Evolutionary conservation across 2,888 invertebrate species (phyloP).

Genomic region (Panzeria rudis): DNA sequence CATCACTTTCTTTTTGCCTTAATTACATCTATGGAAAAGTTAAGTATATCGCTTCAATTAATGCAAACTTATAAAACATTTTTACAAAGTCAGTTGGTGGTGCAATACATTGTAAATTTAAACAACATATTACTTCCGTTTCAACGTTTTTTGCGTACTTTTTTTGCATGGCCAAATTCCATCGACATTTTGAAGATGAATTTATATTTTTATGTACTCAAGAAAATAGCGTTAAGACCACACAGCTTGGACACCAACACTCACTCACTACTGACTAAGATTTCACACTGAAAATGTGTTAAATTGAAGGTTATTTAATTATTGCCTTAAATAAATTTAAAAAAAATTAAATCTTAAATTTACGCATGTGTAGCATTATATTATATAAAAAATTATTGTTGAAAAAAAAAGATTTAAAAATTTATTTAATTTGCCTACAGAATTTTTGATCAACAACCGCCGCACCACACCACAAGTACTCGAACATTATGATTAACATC

Average conservation of each 20-base stretch:
- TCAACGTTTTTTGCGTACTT: not conserved
- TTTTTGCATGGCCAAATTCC: not conserved
- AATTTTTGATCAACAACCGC: not conserved
- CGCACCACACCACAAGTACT: not conserved
- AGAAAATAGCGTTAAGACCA: not conserved
- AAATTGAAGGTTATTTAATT: not conserved
- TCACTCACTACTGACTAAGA: not conserved
- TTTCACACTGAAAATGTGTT: not conserved
- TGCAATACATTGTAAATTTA: slow-evolving; percentile 16
- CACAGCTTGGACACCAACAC: not conserved
- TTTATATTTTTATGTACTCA: not conserved
- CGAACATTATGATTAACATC: not conserved
- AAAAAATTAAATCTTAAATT: not conserved
- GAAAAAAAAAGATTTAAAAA: not conserved
- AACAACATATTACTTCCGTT: slow-evolving; percentile 52
- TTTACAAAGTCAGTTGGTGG: slow-evolving; percentile 7
- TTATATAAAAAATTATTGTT: not conserved
- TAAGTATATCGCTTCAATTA: slow-evolving; percentile 20
- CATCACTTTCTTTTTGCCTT: slow-evolving; percentile 54
- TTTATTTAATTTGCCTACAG: not conserved
- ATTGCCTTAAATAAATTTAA: not conserved
- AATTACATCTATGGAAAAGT: slow-evolving; percentile 4
- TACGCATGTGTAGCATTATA: not conserved
- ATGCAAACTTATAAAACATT: not conserved
- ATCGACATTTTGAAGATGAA: slow-evolving; percentile 18